A percentile compares a stretch with the other conserved stretches of the same genome.
phyloP scores from a whole-genome alignment of 2,888 invertebrate genomes.

The Marasmarcha lunaedactyla region DNA sequence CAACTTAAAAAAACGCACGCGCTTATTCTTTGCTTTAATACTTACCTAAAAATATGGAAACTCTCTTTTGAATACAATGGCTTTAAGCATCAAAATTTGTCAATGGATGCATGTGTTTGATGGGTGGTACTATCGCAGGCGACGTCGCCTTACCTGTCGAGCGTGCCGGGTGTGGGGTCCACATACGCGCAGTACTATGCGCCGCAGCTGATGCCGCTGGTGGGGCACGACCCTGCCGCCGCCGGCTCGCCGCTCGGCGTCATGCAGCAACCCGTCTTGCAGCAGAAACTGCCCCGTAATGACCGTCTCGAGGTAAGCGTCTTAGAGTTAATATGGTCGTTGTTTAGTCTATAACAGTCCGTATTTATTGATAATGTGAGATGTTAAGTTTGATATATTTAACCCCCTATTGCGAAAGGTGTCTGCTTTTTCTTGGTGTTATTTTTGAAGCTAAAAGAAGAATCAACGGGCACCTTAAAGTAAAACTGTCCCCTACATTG shows the following conservation, averaged over 20 bases:
- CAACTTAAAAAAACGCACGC: neutral
- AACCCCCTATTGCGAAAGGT: too few species aligned
- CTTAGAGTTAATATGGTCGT: conserved; percentile 24
- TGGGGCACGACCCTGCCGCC: conserved; percentile 87
- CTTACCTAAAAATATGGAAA: too few species aligned
- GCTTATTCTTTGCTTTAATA: neutral
- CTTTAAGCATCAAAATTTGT: too few species aligned
- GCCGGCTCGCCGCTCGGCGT: conserved; percentile 86
- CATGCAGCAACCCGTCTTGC: conserved; percentile 87
- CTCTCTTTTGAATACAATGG: neutral
- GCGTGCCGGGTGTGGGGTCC: conserved; percentile 89
- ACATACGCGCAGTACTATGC: conserved; percentile 93
- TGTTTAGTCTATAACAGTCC: too few species aligned
- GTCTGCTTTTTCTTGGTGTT: too few species aligned
- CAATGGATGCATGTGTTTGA: neutral
- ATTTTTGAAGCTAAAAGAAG: too few species aligned
- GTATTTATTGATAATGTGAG: too few species aligned
- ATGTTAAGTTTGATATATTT: too few species aligned
- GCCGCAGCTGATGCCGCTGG: conserved; percentile 90
- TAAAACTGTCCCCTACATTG: too few species aligned
- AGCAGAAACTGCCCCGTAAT: conserved; percentile 94
- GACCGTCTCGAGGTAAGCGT: conserved; percentile 94
- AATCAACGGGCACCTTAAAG: too few species aligned
- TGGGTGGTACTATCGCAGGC: conserved; percentile 69
- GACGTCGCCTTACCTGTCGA: conserved; percentile 92